phyloP scores from a whole-genome alignment of 2,888 invertebrate species.

The Callyntrura sp. region DNA sequence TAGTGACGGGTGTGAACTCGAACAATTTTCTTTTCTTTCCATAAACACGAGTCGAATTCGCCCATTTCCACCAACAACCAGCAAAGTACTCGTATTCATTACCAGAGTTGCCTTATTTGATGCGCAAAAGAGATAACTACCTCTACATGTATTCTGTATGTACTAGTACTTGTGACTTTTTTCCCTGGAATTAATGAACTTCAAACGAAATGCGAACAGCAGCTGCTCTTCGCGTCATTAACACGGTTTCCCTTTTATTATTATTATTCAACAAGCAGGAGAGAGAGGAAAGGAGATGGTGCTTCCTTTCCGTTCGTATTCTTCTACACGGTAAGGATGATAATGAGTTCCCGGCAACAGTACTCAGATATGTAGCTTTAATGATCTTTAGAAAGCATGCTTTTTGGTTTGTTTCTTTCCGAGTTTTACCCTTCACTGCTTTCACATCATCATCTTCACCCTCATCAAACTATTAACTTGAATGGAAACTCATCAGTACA shows the following conservation, averaged over 20 bases:
- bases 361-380: too few relatives aligned
- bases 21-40: neutral
- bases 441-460: neutral
- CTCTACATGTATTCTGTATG: neutral
- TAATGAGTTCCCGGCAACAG: too few relatives aligned
- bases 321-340: too few relatives aligned
- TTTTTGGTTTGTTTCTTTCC: neutral
- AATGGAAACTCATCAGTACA: neutral
- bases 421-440: neutral
- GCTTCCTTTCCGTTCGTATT: neutral
- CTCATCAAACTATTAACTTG: too few relatives aligned
- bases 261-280: too few relatives aligned
- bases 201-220: neutral
- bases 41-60: neutral
- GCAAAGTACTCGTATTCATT: neutral
- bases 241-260: neutral
- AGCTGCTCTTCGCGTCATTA: neutral
- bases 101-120: neutral
- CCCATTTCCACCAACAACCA: neutral
- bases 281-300: too few relatives aligned
- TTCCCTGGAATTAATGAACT: neutral
- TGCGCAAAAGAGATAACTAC: neutral
- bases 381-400: constrained; percentile 9
- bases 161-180: neutral
- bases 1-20: neutral